These are phyloP conservation scores for Conistra vaccinii DNA, from an alignment of 2,888 invertebrate species.

Conservation along the genomic window DNA sequence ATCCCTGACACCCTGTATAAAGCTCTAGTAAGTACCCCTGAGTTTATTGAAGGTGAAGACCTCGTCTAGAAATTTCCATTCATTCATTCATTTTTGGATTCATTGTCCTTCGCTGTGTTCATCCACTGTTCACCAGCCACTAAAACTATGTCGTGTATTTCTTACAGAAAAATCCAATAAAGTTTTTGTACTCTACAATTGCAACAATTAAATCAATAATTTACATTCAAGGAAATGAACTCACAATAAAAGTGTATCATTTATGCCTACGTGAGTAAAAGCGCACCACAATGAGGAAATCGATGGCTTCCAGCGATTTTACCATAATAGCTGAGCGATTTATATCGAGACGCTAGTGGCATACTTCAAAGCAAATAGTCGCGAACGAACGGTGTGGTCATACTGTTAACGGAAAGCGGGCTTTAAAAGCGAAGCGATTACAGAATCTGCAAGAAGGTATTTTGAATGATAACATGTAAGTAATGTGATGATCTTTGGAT, in stretches of 20 bases:
- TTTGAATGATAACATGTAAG: not conserved
- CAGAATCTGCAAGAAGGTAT: not conserved
- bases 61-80: too few species aligned
- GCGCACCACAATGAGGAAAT: conserved; percentile 36
- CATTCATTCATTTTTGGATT: too few species aligned
- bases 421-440: not conserved
- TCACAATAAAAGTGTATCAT: conserved; percentile 13
- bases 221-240: conserved; percentile 34
- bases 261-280: conserved; percentile 40
- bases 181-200: not conserved
- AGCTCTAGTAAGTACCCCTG: too few species aligned
- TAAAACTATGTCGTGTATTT: too few species aligned
- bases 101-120: too few species aligned
- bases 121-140: too few species aligned
- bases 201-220: conserved; percentile 5
- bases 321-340: conserved; percentile 52
- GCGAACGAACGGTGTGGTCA: not conserved
- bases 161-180: too few species aligned
- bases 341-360: conserved; percentile 33
- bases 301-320: conserved; percentile 31
- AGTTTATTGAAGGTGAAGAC: too few species aligned
- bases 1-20: too few species aligned
- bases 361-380: conserved; percentile 51
- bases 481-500: not conserved
- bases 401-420: conserved; percentile 22